phyloP scores from a whole-genome alignment of 2,797 vertebrate genomes.

The Esox lucius region DNA sequence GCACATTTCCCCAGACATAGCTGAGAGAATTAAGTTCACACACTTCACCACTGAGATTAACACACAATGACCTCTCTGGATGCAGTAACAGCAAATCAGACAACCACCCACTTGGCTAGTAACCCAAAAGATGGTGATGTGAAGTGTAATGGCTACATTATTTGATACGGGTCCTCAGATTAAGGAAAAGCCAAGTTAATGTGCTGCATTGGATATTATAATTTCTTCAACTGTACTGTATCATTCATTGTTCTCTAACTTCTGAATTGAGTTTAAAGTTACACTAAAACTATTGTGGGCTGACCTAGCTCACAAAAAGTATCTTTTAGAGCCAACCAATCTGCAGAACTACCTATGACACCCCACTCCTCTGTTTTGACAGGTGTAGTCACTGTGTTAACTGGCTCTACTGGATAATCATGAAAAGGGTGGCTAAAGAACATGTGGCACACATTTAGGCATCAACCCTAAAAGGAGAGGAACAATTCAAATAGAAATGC shows the following conservation, averaged over 20 bases:
- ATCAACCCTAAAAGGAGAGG: conserved; percentile 45
- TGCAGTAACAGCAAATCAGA: conserved; percentile 28
- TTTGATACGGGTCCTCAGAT: conserved; percentile 3
- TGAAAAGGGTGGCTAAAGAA: conserved; percentile 31
- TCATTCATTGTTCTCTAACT: not conserved
- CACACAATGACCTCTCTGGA: conserved; percentile 39
- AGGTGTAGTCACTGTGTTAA: conserved; percentile 7
- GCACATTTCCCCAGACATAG: conserved; percentile 21
- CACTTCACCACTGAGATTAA: conserved; percentile 29
- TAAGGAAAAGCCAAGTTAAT: conserved; percentile 23
- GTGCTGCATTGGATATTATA: conserved; percentile 26
- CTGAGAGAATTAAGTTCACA: conserved; percentile 26
- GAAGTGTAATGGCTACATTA: conserved; percentile 26
- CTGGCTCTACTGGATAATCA: conserved; percentile 39
- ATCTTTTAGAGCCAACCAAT: not conserved
- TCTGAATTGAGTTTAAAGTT: not conserved
- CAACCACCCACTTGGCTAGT: conserved; percentile 3
- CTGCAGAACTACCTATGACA: not conserved
- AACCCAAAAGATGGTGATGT: conserved; percentile 11
- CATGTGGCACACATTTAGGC: not conserved
- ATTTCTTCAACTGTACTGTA: not conserved
- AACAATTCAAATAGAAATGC: conserved; percentile 43
- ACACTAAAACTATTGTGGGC: not conserved
- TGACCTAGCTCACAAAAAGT: not conserved
- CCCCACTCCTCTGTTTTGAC: conserved; percentile 22